Base-by-base conservation (phyloP, 2,797 vertebrate species). In the Lepilemur ruficaudatus region DNA sequence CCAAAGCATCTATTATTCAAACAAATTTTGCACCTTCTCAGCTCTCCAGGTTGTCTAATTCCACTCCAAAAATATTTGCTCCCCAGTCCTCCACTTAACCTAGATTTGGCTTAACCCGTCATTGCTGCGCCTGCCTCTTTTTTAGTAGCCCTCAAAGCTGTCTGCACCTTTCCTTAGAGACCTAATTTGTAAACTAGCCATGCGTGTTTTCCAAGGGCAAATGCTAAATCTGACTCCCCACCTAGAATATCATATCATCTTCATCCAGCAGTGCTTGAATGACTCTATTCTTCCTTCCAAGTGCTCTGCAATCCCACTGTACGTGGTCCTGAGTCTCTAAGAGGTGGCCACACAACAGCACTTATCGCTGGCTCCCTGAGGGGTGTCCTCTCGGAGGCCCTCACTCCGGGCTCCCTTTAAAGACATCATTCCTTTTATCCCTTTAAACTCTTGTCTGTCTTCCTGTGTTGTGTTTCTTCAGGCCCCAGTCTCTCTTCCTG, bases 271-370 rank as follows among this genome's bases (percentile, higher is more conserved):
- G 38, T 13, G 5, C 14, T 35, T 50, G 12, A 41, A 7, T 7
- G 5, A 22, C 13, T 57, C 38, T n/a, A 72, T 23, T 28, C 13
- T 46, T 55, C 55, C 43, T 30, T 38, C 57, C 32, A 20, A 10
- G 50, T 20, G 20, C 22, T 65, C 4, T 17, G 25, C 22, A 22
- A 8, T 23, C 63, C 25, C 7, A 9, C 17, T 3, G 23, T 23
- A 8, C 30, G 8, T 43, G 4, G 41, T 1, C 8, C 35, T 5
- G 6, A 11, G 30, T 80, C 61, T 43, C 25, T 69, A 79, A 79
- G 28, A 41, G 28, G 41, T 2, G 3, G 18, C 17, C 3, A 0
- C 11, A 30, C 7, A 72, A 22, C 2, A 5, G 10, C 6, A 12
- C 38, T 25, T 20, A 55, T 55, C 8, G 10, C 50, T 50, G 20